Base-by-base conservation (phyloP, 2,113 vertebrate species). In the Acanthisitta chloris region DNA sequence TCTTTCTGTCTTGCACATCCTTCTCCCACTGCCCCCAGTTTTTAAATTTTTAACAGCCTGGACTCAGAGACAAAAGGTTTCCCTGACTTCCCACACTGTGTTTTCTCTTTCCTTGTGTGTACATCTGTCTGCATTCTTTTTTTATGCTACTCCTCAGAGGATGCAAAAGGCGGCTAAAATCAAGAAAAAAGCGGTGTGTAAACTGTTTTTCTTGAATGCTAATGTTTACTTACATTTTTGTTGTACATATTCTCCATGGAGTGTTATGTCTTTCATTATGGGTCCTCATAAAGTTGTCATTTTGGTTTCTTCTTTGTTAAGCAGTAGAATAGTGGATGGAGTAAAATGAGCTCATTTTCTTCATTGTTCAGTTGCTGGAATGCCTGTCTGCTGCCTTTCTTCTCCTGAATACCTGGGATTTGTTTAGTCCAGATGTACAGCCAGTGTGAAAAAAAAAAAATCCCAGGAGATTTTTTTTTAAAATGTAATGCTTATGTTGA, bases 161-260 rank as follows among this genome's bases (percentile, higher is more conserved):
- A 99, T 99, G 98, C 99, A 99, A 97, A 99, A 99, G 98, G 99
- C 99, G 98, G 99, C 99, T 98, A 99, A 99, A 98, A 99, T 99
- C 99, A 99, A 99, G 99, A 99, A 99, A 98, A 99, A 99, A 99
- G 99, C 98, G 99, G 99, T 99, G 99, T 99, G 99, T 99, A 99
- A 98, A 97, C 98, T 97, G 94, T 83, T 97, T 96, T 97, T 96
- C 96, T 94, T 95, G 96, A 94, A 92, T 92, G 70, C 86, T 86
- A 70, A 76, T 88, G 52, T 81, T 62, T 80, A 46, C 62, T 46
- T 83, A 78, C 66, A 58, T 93, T 88, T 92, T 36, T 86, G 40
- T 96, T 88, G 65, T 94, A 42, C 71, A 64, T 86, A 36, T 96
- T 91, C 85, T 83, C 83, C 88, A 70, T 74, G 66, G 34, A 52